Evolutionary conservation across 2,888 invertebrate genomes (phyloP).

Genomic region (Oscheius onirici): DNA sequence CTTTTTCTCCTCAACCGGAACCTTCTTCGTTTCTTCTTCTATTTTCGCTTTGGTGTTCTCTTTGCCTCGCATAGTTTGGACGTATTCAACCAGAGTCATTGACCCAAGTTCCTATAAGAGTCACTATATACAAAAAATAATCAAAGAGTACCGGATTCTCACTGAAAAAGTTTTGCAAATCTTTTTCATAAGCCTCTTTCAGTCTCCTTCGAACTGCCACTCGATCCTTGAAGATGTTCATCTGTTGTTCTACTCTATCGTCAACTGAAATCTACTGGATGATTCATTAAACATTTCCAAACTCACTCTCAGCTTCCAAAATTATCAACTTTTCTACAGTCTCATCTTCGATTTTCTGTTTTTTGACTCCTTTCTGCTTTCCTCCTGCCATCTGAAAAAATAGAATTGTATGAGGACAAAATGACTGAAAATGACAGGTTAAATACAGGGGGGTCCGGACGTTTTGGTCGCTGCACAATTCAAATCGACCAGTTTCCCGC

Average conservation of each 20-base stretch:
- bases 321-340: background rate
- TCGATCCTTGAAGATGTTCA: background rate
- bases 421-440: background rate
- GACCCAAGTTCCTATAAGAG: background rate
- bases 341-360: background rate
- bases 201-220: background rate
- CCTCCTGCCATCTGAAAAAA: background rate
- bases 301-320: background rate
- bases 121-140: background rate
- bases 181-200: background rate
- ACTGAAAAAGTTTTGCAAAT: background rate
- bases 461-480: background rate
- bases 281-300: too few relatives aligned
- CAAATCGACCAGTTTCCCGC: slow-evolving; percentile 15
- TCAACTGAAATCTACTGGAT: background rate
- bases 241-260: background rate
- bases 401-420: too few relatives aligned
- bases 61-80: background rate
- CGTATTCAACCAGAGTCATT: background rate
- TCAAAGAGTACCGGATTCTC: background rate
- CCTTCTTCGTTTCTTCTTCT: background rate
- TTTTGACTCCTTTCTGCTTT: background rate
- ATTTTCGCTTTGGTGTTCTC: background rate
- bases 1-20: background rate
- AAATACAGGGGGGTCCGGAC: too few relatives aligned